Base-by-base conservation (phyloP, 2,797 vertebrate genomes). In the Arctocebus calabarensis region DNA sequence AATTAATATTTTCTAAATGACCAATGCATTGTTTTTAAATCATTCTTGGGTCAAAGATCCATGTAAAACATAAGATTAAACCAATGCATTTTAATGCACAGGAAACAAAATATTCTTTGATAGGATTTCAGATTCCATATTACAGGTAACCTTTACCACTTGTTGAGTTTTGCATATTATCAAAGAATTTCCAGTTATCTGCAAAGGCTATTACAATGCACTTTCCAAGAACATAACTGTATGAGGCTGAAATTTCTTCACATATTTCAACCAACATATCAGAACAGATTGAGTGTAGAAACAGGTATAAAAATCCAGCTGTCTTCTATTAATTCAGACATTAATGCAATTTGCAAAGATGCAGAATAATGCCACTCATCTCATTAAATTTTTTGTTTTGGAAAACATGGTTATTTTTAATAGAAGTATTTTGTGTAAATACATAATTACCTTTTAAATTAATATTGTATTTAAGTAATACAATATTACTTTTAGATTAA, bases 1-100 rank as follows among this genome's bases (percentile, higher is more conserved):
- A 93, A 90, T 94, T 90, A 81, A 66, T 87, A 90, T 74, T 95
- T 83, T 82, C 75, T 55, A 93, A 64, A 64, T 87, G 74, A 82
- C 61, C 55, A 89, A 7, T 71, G 8, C 22, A 62, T 64, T 87
- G 40, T 94, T 40, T 19, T 9, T 75, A 93, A 91, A 91, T 89
- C 70, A 91, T 61, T 74, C 48, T 48, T 88, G n/a, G 27, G 48
- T 93, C 62, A 96, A 92, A 94, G 45, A 81, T 89, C 5, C 27
- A 66, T 64, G 70, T 74, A 84, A 90, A 90, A 4, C 71, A 6
- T 71, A 82, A 92, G 48, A 87, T 14, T 37, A 88, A 43, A 34
- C 34, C n/a, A 91, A 23, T 70, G 37, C n/a, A 75, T 48, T 95
- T 83, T 74, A 94, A 78, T 83, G 48, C 16, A 43, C 34, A 88